phyloP scores from a whole-genome alignment of 2,888 invertebrate species.

The Lasioglossum pauxillum region DNA sequence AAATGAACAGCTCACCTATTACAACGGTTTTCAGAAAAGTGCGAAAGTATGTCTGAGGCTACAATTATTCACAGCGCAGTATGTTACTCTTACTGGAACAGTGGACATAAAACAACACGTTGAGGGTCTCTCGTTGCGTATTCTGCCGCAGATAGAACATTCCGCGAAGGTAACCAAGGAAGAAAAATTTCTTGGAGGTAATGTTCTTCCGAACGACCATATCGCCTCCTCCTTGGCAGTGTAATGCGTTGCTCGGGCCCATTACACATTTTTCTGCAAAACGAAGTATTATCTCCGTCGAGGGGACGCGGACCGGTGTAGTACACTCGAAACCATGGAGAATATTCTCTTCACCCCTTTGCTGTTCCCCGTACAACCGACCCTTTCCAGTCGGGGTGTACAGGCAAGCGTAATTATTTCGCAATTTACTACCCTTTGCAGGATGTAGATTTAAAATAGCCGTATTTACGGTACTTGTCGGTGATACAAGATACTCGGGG shows the following conservation, averaged over 20 bases:
- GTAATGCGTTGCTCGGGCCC: constrained; percentile 63
- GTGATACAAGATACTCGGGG: constrained; percentile 74
- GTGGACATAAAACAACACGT: neutral
- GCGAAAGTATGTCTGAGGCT: neutral
- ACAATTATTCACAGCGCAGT: neutral
- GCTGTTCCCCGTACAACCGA: constrained; percentile 63
- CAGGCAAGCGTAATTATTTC: constrained; percentile 79
- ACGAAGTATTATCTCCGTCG: constrained; percentile 70
- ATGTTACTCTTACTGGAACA: neutral
- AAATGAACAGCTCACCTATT: neutral
- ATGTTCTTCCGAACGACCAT: constrained; percentile 27
- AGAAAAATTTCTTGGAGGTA: constrained; percentile 58
- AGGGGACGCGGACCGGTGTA: constrained; percentile 66
- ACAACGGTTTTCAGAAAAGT: neutral
- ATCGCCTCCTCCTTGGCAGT: constrained; percentile 56
- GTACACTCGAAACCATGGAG: constrained; percentile 74
- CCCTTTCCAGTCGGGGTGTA: constrained; percentile 63
- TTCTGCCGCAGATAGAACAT: constrained; percentile 23
- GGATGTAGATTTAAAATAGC: constrained; percentile 80
- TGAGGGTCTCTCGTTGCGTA: neutral
- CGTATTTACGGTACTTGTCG: constrained; percentile 77
- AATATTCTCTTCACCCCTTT: constrained; percentile 72
- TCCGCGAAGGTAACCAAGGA: constrained; percentile 44
- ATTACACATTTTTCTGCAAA: constrained; percentile 55
- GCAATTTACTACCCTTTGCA: constrained; percentile 80